Base-by-base conservation (phyloP, 2,113 vertebrate species). In the Colius striatus region DNA sequence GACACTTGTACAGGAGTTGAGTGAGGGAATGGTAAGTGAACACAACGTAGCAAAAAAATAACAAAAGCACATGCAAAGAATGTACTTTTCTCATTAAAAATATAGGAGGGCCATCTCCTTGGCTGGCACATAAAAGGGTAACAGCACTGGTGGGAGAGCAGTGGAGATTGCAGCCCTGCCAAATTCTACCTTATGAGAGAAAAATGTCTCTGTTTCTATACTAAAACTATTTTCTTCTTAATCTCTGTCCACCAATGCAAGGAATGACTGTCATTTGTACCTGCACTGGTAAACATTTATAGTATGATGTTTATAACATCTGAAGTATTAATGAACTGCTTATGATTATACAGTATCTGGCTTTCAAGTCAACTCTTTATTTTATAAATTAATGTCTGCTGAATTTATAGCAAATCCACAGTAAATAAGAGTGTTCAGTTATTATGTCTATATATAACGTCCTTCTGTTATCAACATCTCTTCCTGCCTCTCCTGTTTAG, bases 1-100 rank as follows among this genome's bases (percentile, higher is more conserved):
- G 97, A 97, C 96, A 97, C 94, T 97, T 95, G 96, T 96, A 96
- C 97, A 97, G 97, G 96, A 97, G 91, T 83, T 94, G 79, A 73
- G 61, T 23, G 27, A 97, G 91, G 82, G 87, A 80, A 94, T 53
- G 93, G 91, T 61, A 93, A 97, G 96, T 87, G 91, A 93, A 94
- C 82, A 94, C 96, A 95, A 70, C 22, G 1, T 29, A 89, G 85
- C 8, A 47, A 38, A 66, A 57, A 82, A 55, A 30, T 2, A 50
- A 50, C 17, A 80, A 87, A 50, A 30, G 16, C 54, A 73, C 87
- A 88, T 18, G 73, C 45, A 88, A 71, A 71, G 68, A 72, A 81
- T 34, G 74, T 78, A 32, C 63, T 89, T 95, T 79, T 94, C 85
- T 84, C 48, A 13, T 88, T 87, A 90, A 91, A 95, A 92, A 58